Conservation (phyloP, 2,888 invertebrate genomes). For the Chesias legatella region DNA sequence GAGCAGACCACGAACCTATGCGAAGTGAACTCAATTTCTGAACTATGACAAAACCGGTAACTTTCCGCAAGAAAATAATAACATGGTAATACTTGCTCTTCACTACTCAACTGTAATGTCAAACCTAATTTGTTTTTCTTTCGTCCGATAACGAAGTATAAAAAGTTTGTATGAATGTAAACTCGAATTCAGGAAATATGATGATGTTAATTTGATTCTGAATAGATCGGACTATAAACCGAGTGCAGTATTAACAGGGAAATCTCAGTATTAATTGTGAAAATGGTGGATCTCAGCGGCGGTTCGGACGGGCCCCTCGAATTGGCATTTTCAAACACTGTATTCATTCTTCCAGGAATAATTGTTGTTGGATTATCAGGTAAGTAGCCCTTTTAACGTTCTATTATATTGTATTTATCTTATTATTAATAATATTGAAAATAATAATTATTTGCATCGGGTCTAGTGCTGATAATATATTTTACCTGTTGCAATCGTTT, state of each 20-base stretch:
- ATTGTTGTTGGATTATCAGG: constrained; percentile 89
- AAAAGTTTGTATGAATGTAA: neutral
- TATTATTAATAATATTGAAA: too few species aligned
- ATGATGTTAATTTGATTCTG: constrained; percentile 13
- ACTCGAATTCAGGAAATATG: constrained; percentile 3
- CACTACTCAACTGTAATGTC: too few species aligned
- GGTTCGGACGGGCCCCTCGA: constrained; percentile 90
- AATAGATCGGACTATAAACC: constrained; percentile 1
- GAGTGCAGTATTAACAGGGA: constrained; percentile 42
- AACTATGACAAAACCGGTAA: too few species aligned
- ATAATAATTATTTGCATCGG: too few species aligned
- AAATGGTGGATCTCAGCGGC: constrained; percentile 92
- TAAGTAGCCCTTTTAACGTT: constrained; percentile 57
- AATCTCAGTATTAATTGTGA: constrained; percentile 49
- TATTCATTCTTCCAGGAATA: constrained; percentile 92
- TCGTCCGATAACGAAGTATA: neutral
- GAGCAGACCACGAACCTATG: too few species aligned
- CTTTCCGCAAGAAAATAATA: too few species aligned
- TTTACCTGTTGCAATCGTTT: too few species aligned
- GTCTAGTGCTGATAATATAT: too few species aligned
- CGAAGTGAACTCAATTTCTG: too few species aligned
- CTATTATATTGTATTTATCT: too few species aligned
- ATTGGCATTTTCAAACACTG: constrained; percentile 92
- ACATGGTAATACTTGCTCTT: too few species aligned
- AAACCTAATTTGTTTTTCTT: too few species aligned